Percentiles rank a stretch among this genome's conserved stretches.
Evolutionary conservation across 2,797 vertebrate species (phyloP).

Genomic region (Hydrocynus forskahlii): DNA sequence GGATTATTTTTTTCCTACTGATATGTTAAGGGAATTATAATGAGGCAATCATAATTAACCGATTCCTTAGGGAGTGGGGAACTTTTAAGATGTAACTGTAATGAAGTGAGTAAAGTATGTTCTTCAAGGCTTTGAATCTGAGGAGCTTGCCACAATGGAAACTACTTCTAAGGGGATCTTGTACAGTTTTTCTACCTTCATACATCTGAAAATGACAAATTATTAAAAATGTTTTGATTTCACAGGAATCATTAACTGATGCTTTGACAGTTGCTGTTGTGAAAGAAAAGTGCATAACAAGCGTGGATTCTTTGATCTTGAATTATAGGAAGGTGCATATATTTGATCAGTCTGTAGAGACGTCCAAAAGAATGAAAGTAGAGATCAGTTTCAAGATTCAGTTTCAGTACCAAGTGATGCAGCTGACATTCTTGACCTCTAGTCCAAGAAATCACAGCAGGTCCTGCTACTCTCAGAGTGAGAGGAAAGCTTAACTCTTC

Average conservation of each 20-base stretch:
- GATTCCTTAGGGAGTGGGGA: no score
- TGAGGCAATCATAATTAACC: background rate
- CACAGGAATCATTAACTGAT: background rate
- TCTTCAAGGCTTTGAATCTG: background rate
- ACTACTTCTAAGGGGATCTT: background rate
- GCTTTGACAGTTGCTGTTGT: background rate
- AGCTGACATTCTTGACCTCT: background rate
- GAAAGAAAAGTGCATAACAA: background rate
- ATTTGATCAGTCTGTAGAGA: conserved; percentile 11
- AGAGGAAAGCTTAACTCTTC: background rate
- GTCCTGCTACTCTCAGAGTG: background rate
- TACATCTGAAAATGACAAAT: background rate
- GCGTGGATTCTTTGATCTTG: conserved; percentile 1
- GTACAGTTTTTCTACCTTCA: background rate
- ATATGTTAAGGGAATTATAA: background rate
- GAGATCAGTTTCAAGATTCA: background rate
- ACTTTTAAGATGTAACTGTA: no score
- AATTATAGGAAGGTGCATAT: background rate
- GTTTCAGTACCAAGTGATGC: background rate
- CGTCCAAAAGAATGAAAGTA: conserved; percentile 11
- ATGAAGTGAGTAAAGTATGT: background rate
- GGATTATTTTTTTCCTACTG: background rate
- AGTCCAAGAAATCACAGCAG: background rate
- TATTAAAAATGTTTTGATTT: background rate
- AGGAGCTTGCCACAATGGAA: background rate